These are phyloP conservation scores for Ochotona curzoniae DNA, from an alignment of 2,113 vertebrate genomes.

Conservation along the genomic window DNA sequence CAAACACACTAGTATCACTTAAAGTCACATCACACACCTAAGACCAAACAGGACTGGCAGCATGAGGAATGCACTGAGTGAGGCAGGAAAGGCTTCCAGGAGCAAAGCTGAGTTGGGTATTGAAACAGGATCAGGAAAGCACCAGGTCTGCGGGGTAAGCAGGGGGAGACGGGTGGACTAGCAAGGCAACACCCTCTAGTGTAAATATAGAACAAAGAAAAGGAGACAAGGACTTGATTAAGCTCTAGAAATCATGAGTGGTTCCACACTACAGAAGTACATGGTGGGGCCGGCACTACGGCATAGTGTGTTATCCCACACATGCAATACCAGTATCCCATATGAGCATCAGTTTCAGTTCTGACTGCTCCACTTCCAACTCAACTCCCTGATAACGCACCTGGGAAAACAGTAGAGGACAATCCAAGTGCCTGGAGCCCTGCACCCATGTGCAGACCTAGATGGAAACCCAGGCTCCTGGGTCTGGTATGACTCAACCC, in stretches of 20 bases:
- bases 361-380: too few species aligned
- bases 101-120: conserved; percentile 26
- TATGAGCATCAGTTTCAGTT: too few species aligned
- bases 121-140: conserved; percentile 26
- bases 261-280: not conserved
- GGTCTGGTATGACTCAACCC: too few species aligned
- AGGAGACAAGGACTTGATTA: not conserved
- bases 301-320: too few species aligned
- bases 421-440: too few species aligned
- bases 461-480: too few species aligned
- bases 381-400: too few species aligned
- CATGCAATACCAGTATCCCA: too few species aligned
- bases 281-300: not conserved
- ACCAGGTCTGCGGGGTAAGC: not conserved
- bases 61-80: not conserved
- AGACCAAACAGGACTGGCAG: not conserved
- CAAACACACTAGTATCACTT: not conserved
- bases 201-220: conserved; percentile 1
- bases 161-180: not conserved
- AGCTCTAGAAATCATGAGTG: conserved; percentile 28
- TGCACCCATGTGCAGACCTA: too few species aligned
- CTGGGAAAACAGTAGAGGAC: too few species aligned
- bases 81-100: not conserved
- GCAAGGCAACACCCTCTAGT: not conserved
- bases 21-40: not conserved